These are phyloP conservation scores for Listrodromus nycthemerus DNA, from an alignment of 2,888 invertebrate species.

Conservation along the genomic window DNA sequence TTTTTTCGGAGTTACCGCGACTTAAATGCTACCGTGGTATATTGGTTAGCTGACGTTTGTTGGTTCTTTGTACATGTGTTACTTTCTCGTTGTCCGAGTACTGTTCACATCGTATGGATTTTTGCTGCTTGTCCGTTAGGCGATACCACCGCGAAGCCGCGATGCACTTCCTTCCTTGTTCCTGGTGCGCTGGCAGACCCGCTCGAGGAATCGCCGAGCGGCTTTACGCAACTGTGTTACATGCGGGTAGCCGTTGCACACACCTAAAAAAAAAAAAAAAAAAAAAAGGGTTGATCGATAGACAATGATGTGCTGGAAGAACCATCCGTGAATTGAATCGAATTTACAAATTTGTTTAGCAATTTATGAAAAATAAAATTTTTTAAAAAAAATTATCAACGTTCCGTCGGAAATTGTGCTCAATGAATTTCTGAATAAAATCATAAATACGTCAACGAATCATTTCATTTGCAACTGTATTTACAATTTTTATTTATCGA, in stretches of 20 bases:
- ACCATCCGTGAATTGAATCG: neutral
- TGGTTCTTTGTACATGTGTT: conserved; percentile 32
- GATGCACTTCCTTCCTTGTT: conserved; percentile 64
- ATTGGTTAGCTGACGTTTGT: neutral
- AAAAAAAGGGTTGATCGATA: neutral
- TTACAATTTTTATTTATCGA: no score
- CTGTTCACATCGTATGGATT: conserved; percentile 54
- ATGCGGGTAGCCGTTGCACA: conserved; percentile 8
- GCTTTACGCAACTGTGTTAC: conserved; percentile 31
- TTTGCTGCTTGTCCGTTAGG: conserved; percentile 44
- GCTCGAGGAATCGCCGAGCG: conserved; percentile 18
- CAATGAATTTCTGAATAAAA: no score
- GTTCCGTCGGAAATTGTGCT: no score
- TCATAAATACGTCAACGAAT: no score
- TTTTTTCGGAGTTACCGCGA: neutral
- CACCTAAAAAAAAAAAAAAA: conserved; percentile 13
- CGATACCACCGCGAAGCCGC: conserved; percentile 40
- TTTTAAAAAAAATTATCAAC: no score
- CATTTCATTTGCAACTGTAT: no score
- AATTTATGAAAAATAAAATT: no score
- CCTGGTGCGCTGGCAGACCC: conserved; percentile 54
- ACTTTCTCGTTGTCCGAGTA: conserved; percentile 56
- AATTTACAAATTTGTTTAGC: no score
- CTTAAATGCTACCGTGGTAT: neutral
- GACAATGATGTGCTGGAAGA: neutral